Evolutionary conservation across 2,113 vertebrate genomes (phyloP), one percentile per base, ranked within the genome.

Genomic region (Erythrocebus patas): DNA sequence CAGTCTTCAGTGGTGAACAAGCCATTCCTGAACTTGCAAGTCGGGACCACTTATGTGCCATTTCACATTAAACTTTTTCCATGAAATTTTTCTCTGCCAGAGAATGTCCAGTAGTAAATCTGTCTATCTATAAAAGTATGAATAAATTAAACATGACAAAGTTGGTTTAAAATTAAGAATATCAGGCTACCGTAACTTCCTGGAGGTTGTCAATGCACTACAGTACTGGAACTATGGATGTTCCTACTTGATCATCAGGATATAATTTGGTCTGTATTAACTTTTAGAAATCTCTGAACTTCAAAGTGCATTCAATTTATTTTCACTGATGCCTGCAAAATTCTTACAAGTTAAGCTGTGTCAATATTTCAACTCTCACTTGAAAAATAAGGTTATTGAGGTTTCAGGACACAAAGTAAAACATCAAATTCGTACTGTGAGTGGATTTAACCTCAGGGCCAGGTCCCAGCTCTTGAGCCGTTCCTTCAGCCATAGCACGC

Each of bases 61-160:
- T 35, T 89, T 68, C 72, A 55, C 68, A 48, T 7, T 73, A 43
- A 89, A 75, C 17, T 52, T 52, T 70, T 75, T 40, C 64, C 55
- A n/a, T 8, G 27, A 73, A 25, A 30, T 23, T 25, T 59, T 66
- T 92, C 84, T 48, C 43, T 50, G 59, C 64, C 8, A 38, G 52
- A 61, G 17, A 85, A 66, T 32, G 12, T 52, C 84, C 68, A 48
- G 20, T 40, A 86, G 70, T 45, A 91, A 93, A 59, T 35, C 75
- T 43, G 5, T 50, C 72, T 66, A 45, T 43, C 76, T 83, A 40
- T 14, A 52, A 95, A 88, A 88, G 27, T 48, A 25, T 18, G 84
- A 95, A 90, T 61, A 94, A 23, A n/a, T 25, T 70, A 81, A 93
- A 70, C n/a, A 85, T 8, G 85, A 83, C 50, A 59, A 59, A 38